These are phyloP conservation scores for Crypturellus undulatus DNA, from an alignment of 2,113 vertebrate species.

Conservation along the genomic window DNA sequence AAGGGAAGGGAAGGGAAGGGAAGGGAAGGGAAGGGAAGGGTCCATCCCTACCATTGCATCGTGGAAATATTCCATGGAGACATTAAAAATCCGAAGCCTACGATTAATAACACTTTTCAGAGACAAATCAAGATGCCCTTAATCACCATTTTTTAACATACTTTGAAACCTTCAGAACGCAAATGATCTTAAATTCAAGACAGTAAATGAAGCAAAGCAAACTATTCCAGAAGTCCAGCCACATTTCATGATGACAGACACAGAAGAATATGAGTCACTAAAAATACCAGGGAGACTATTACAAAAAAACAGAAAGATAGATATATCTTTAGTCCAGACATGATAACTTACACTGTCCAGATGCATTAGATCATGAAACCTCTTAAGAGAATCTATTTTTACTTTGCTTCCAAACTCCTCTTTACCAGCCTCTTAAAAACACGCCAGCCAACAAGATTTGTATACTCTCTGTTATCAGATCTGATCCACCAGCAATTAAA, in stretches of 20 bases:
- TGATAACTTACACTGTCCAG: neutral
- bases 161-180: neutral
- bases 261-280: neutral
- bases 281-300: neutral
- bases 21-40: neutral
- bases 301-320: neutral
- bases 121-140: neutral
- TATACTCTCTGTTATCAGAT: neutral
- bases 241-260: neutral
- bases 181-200: conserved; percentile 12
- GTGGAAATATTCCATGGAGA: neutral
- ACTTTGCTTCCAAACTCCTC: neutral
- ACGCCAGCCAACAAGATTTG: neutral
- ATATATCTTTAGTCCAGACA: neutral
- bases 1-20: neutral
- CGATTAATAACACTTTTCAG: neutral
- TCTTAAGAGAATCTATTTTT: neutral
- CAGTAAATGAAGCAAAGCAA: conserved; percentile 18
- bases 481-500: neutral
- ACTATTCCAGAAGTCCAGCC: neutral
- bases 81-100: neutral
- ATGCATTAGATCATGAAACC: neutral
- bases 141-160: neutral
- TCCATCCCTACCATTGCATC: neutral
- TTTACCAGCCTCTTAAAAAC: neutral